These are phyloP conservation scores for Nasua narica DNA, from an alignment of 2,797 vertebrate species.

Conservation along the genomic window DNA sequence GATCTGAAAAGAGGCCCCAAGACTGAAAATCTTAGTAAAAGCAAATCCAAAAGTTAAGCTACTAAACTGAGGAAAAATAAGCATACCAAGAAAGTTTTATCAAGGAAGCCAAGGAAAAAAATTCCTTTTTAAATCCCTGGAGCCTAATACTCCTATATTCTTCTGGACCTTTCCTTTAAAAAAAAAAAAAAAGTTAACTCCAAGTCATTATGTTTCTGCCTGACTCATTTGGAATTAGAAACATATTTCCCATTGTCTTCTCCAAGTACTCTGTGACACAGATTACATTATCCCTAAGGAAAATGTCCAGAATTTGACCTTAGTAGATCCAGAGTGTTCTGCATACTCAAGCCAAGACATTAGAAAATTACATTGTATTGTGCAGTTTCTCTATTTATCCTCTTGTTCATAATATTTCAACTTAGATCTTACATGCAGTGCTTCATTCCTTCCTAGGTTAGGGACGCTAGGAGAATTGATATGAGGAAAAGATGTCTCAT, in stretches of 20 bases:
- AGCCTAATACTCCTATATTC: not conserved
- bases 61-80: not conserved
- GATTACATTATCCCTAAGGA: conserved; percentile 29
- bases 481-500: not conserved
- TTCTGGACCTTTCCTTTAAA: not conserved
- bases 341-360: not conserved
- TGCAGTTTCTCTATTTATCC: not conserved
- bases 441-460: not conserved
- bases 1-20: not conserved
- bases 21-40: conserved; percentile 7
- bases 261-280: not conserved
- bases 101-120: conserved; percentile 30
- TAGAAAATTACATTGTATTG: not conserved
- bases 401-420: not conserved
- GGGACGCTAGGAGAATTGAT: not conserved
- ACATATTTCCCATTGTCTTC: not conserved
- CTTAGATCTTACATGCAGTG: not conserved
- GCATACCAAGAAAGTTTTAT: not conserved
- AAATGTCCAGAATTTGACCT: conserved; percentile 30
- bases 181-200: not conserved
- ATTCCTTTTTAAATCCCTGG: not conserved
- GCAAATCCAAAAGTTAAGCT: not conserved
- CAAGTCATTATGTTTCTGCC: not conserved
- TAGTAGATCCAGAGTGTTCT: not conserved
- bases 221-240: conserved; percentile 57